Evolutionary conservation across 92 coral and sea anemone species (phyloP), one percentile per base, ranked within the genome.

Genomic region (Virgularia gustaviana): DNA sequence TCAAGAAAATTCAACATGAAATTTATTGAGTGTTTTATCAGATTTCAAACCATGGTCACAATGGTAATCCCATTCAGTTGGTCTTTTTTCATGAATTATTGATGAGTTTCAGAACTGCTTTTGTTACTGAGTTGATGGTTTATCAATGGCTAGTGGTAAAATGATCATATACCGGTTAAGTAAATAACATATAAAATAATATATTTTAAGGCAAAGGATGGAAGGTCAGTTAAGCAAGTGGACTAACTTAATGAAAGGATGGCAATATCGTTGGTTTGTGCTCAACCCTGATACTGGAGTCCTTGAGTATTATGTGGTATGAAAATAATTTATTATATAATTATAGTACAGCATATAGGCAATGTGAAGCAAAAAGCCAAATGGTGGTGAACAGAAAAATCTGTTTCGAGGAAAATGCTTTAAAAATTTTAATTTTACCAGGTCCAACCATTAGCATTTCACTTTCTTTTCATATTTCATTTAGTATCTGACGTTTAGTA

Each of bases 231-330:
- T 92, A 30, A 92, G 96, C 70, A 92, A 92, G 62, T 92, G 98
- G 98, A 92, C 98, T 0, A 92, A 92, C 63, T 87, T 90, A 0
- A 85, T 92, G 83, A 92, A 90, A 57, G 98, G 98, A 11, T 92
- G 98, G 98, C 98, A 92, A 60, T 92, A 86, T 60, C 85, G 98
- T 9, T 92, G 98, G 98, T 92, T 92, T 36, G 90, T 89, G 5
- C 57, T 92, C 30, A 96, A 92, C 49, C 89, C 98, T 20, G 94
- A 84, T 60, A 71, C 90, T 10, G 98, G 98, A 35, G 36, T 90
- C 59, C 49, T 92, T 73, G 98, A 92, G 25, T 92, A 92, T 74
- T 92, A 92, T 80, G 90, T 92, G 94, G 98, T 92, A 78, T 62
- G 81, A n/a, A n/a, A n/a, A n/a, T n/a, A n/a, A n/a, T n/a, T n/a